Conservation (phyloP, 1,140 invertebrate species). For the Phthorimaea operculella region DNA sequence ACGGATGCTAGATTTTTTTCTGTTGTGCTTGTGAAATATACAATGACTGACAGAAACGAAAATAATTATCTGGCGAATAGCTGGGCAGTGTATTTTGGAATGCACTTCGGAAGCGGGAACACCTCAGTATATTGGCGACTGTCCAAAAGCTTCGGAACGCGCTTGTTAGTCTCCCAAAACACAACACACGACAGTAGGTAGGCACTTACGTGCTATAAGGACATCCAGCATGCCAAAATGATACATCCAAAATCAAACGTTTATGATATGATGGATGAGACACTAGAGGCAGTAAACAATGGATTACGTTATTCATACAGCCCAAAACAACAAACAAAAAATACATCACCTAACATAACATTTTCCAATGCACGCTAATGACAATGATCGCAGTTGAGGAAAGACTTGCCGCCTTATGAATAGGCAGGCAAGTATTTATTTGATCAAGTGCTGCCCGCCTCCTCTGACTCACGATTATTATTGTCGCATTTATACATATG, state of each 20-base stretch:
- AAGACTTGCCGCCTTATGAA: constrained; percentile 38
- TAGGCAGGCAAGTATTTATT: constrained; percentile 49
- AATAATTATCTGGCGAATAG: constrained; percentile 12
- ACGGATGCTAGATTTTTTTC: too few relatives aligned
- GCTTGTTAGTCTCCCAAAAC: constrained; percentile 28
- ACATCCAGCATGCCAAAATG: constrained; percentile 4
- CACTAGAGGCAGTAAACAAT: neutral
- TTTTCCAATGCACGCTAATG: constrained; percentile 17
- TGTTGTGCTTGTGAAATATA: neutral
- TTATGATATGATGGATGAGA: too few relatives aligned
- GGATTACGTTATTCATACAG: constrained; percentile 2
- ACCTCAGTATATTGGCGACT: constrained; percentile 35
- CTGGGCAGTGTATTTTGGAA: constrained; percentile 14
- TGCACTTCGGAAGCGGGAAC: constrained; percentile 56
- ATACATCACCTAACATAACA: constrained; percentile 3
- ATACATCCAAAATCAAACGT: constrained; percentile 1
- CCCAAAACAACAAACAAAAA: neutral
- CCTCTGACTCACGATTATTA: constrained; percentile 59
- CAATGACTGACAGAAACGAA: constrained; percentile 18
- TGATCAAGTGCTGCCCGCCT: constrained; percentile 54
- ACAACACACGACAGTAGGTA: constrained; percentile 6
- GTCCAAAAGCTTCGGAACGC: constrained; percentile 34
- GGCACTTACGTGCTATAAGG: too few relatives aligned
- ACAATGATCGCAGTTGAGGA: constrained; percentile 32
- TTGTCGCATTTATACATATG: constrained; percentile 53